Percentiles rank a stretch among this genome's conserved stretches.
These are phyloP conservation scores for Deroptyus accipitrinus DNA, from an alignment of 2,113 vertebrate species.

Conservation along the genomic window DNA sequence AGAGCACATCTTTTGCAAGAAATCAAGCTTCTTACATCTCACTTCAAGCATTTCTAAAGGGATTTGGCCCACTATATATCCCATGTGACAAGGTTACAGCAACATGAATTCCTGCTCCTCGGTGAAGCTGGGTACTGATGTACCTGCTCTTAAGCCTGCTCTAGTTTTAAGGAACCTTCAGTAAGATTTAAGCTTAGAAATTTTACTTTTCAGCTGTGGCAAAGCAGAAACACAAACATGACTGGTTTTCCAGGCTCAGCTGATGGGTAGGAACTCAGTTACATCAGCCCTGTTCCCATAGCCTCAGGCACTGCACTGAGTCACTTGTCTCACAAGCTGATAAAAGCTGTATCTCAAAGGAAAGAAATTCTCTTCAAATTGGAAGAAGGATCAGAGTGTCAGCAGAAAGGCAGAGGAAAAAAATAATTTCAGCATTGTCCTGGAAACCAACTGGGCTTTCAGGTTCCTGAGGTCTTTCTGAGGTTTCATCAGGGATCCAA, in stretches of 20 bases:
- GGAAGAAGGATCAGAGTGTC: neutral
- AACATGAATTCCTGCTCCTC: neutral
- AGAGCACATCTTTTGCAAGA: neutral
- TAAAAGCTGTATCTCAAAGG: neutral
- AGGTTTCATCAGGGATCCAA: neutral
- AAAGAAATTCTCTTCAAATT: neutral
- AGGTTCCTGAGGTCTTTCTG: neutral
- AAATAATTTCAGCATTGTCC: conserved; percentile 7
- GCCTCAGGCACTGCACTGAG: conserved; percentile 11
- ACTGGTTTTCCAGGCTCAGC: conserved; percentile 21
- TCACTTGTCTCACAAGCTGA: neutral
- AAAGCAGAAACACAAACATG: neutral
- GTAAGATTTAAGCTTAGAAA: neutral
- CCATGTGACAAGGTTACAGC: neutral
- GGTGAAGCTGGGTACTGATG: neutral
- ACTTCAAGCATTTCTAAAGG: neutral
- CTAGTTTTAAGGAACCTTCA: neutral
- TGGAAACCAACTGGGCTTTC: conserved; percentile 25
- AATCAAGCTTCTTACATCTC: neutral
- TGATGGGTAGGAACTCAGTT: neutral
- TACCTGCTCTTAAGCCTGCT: neutral
- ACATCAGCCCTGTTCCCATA: neutral
- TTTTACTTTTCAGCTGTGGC: neutral
- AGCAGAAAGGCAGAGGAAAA: neutral
- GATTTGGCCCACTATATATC: neutral